These are phyloP conservation scores for Urosaurus nigricauda DNA, from an alignment of 2,797 vertebrate genomes.

Conservation along the genomic window DNA sequence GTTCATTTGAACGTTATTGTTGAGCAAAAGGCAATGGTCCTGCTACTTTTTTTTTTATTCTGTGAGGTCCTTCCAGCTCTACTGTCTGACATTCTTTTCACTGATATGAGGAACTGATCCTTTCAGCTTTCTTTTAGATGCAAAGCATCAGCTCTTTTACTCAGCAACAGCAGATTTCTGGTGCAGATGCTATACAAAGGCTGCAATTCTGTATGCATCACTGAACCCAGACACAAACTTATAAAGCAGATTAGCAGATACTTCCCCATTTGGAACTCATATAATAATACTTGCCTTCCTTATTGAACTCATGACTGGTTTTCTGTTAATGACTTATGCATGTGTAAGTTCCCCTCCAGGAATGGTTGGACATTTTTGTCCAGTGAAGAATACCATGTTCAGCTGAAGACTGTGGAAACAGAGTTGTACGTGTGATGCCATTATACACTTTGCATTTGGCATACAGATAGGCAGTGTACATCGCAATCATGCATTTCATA, in stretches of 20 bases:
- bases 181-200: background rate
- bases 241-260: background rate
- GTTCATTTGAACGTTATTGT: background rate
- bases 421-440: background rate
- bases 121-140: background rate
- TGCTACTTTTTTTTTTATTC: background rate
- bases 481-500: too few relatives aligned
- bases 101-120: background rate
- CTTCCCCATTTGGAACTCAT: background rate
- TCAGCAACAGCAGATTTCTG: background rate
- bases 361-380: too few relatives aligned
- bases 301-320: background rate
- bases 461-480: too few relatives aligned
- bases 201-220: background rate
- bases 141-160: background rate
- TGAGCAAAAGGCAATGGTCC: background rate
- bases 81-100: background rate
- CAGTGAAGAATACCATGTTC: too few relatives aligned
- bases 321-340: too few relatives aligned
- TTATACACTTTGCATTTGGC: too few relatives aligned
- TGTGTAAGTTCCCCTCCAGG: too few relatives aligned
- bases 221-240: background rate
- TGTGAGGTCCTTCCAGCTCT: too few relatives aligned
- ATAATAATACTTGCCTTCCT: background rate
- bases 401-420: background rate